phyloP scores from a whole-genome alignment of 1,140 invertebrate species.

The Drosophila sturtevanti region DNA sequence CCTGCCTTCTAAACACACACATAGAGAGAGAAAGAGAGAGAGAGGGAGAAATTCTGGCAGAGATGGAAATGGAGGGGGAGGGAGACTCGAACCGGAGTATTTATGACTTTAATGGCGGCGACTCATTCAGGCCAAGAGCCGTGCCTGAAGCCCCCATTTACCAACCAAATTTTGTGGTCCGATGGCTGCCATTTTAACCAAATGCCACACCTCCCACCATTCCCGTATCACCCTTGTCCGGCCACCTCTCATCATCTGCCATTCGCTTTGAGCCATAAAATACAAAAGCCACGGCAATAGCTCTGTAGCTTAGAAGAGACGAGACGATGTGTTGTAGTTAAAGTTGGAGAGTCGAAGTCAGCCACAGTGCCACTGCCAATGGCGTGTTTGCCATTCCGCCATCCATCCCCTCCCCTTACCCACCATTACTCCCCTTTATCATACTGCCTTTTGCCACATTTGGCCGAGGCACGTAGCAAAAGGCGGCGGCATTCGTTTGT shows the following conservation, averaged over 20 bases:
- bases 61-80: no score
- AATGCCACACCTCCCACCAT: conserved; percentile 9
- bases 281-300: background rate
- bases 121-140: conserved; percentile 52
- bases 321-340: background rate
- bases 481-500: conserved; percentile 64
- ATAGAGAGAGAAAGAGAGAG: background rate
- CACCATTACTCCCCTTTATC: conserved; percentile 28
- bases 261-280: conserved; percentile 46
- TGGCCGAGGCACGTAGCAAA: conserved; percentile 56
- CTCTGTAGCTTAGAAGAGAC: background rate
- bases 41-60: no score
- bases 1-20: conserved; percentile 31
- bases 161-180: conserved; percentile 27
- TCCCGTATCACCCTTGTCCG: conserved; percentile 1
- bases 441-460: conserved; percentile 51
- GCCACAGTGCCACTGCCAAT: conserved; percentile 54
- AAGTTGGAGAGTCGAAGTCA: conserved; percentile 19
- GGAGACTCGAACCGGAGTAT: conserved; percentile 29
- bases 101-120: conserved; percentile 77
- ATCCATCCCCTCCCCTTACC: background rate
- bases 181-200: conserved; percentile 62
- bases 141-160: conserved; percentile 14
- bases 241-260: background rate
- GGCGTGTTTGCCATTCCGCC: conserved; percentile 49